phyloP scores from a whole-genome alignment of 2,113 vertebrate species.

The Urocitellus parryii region DNA sequence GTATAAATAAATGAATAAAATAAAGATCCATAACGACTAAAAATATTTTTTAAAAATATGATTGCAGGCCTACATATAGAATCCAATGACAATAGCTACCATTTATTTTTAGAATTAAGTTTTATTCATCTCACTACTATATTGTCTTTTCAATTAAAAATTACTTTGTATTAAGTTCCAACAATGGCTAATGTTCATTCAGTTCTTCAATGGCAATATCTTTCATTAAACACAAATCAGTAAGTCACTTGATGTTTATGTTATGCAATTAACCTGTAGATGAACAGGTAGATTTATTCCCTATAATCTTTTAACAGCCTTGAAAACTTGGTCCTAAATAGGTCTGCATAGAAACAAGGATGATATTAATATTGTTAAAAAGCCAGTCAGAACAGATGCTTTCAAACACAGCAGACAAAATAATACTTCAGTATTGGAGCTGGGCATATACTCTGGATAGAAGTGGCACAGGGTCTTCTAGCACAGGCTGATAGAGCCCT shows the following conservation, averaged over 20 bases:
- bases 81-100: neutral
- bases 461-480: neutral
- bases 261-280: constrained; percentile 31
- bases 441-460: neutral
- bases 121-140: neutral
- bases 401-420: neutral
- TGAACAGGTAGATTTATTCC: constrained; percentile 5
- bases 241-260: constrained; percentile 23
- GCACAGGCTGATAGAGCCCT: neutral
- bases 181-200: neutral
- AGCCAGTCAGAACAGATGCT: neutral
- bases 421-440: neutral
- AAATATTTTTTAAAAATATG: too few relatives aligned
- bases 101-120: neutral
- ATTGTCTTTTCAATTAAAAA: neutral
- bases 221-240: constrained; percentile 46
- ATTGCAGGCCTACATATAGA: neutral
- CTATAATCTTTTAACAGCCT: neutral
- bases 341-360: neutral
- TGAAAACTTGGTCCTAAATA: neutral
- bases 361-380: constrained; percentile 23
- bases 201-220: neutral
- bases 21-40: too few relatives aligned
- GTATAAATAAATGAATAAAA: too few relatives aligned
- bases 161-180: neutral